Base-by-base conservation (phyloP, 2,797 vertebrate genomes). In the Benthosema pterotum region DNA sequence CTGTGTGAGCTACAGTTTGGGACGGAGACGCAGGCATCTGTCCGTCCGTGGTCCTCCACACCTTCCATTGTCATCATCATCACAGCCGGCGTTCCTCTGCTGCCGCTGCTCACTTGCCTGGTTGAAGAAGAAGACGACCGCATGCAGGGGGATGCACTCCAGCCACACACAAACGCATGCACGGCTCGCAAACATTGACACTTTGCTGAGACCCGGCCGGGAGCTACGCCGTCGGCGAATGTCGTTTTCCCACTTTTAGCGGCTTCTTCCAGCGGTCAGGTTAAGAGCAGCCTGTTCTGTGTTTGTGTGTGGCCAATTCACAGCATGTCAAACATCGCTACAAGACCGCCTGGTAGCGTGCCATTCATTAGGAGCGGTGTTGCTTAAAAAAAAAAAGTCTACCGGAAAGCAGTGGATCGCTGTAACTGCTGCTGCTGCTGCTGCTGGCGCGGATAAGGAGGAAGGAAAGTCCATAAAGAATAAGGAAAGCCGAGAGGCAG, bases 111-210 rank as follows among this genome's bases (percentile, higher is more conserved):
- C 57, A 59, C 38, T 47, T 19, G 61, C 5, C 18, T n/a, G 52
- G 47, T 49, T 16, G 61, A 51, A 18, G 54, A 68, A 68, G 75
- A n/a, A n/a, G n/a, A n/a, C n/a, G n/a, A n/a, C n/a, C 46, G 70
- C 69, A 58, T 63, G 62, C 22, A 65, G 61, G 62, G n/a, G n/a
- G n/a, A n/a, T n/a, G 60, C 60, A 0, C 75, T 83, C 83, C 67
- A 73, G 32, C 28, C 8, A 25, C 17, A 14, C 17, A 14, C 14
- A 18, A 15, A 15, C 7, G 57, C n/a, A 16, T 32, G 9, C 47
- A 17, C 15, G 14, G 6, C 47, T n/a, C 47, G 2, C 47, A 49
- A 3, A n/a, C 12, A 38, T 2, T 11, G n/a, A 49, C 74, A 73
- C 62, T 60, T 58, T 22, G 42, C 65, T 9, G 69, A 72, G 67